Evolutionary conservation across 2,113 vertebrate species (phyloP), one percentile per base, ranked within the genome.

Genomic region (Montifringilla adamsi): DNA sequence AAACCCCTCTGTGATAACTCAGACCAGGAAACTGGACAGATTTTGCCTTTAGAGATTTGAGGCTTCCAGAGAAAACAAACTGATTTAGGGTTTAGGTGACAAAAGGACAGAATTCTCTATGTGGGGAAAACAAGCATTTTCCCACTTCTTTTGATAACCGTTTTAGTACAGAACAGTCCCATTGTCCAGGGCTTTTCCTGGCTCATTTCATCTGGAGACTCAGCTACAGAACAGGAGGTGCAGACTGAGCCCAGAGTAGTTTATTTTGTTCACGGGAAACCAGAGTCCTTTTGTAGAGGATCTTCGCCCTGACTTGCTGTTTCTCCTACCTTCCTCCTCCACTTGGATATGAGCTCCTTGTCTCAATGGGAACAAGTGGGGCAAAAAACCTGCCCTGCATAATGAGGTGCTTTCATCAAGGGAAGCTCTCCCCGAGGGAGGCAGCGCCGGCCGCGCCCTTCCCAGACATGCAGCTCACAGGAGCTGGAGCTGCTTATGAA

Each of bases 401-500:
- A 94, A 94, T 96, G 95, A 96, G 90, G 89, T 75, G 84, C 94
- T 96, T 96, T 92, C 87, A 89, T 93, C 94, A 95, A 87, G 75
- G 76, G 95, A 70, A 92, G 92, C 92, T 89, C 87, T 76, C 83
- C 77, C 90, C 0, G 69, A 90, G 89, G 93, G 90, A 89, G 50
- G 15, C n/a, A 84, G 87, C 3, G 2, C 81, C 13, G 1, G 41
- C 84, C 86, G 17, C 89, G 11, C 94, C 93, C 89, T 90, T 75
- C n/a, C 59, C 84, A 94, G 87, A 94, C 91, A 68, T 35, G 90
- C 90, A 89, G 95, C 83, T 75, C 35, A 31, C 33, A 87, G 83
- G 82, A 90, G 86, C 92, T 90, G 66, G n/a, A 79, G 46, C 86
- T 92, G 87, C 94, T 94, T 93, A 62, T 87, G 95, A 95, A 97